Base-by-base conservation (phyloP, 2,888 invertebrate genomes). In the Encarsia formosa region DNA sequence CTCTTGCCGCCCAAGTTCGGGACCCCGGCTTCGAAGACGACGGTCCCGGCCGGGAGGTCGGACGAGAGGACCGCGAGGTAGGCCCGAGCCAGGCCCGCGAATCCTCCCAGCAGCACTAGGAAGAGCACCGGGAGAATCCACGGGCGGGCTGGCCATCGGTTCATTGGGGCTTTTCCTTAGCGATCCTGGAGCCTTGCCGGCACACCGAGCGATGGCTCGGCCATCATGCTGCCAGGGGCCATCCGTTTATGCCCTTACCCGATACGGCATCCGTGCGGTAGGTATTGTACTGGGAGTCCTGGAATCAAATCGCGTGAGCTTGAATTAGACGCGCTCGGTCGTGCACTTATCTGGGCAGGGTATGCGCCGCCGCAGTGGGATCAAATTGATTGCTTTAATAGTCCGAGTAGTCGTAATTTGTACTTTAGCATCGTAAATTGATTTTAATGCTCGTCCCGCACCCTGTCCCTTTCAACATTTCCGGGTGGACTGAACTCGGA, bases 1-100 rank as follows among this genome's bases (percentile, higher is more conserved):
- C 91, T 78, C 65, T 87, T 86, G 11, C 88, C 88, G 60, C 88
- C 89, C 45, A 89, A 78, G 65, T 85, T 85, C 61, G 87, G 87
- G 44, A 90, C 87, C 34, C 88, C 88, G 23, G 89, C 86, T 73
- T 90, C 87, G 73, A 90, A 84, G 58, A 89, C 81, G 53, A 82
- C 75, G 61, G 83, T 79, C 15, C 86, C 88, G 1, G 86, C 79
- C 18, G 81, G 80, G 35, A 72, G 61, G 51, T 66, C 63, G 43
- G 75, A 71, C 18, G 75, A 66, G 13, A 75, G 60, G 15, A 75
- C 69, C 19, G 72, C 68, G 48, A 75, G 61, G 54, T 75, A 75
- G 37, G 65, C 63, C 20, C 65, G 64, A 40, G 49, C 49, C 22
- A 62, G 26, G 16, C 54, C 49, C 56, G 63, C 56, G 43, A 66